Evolutionary conservation across 2,797 vertebrate species (phyloP).

Genomic region (Channa striata): DNA sequence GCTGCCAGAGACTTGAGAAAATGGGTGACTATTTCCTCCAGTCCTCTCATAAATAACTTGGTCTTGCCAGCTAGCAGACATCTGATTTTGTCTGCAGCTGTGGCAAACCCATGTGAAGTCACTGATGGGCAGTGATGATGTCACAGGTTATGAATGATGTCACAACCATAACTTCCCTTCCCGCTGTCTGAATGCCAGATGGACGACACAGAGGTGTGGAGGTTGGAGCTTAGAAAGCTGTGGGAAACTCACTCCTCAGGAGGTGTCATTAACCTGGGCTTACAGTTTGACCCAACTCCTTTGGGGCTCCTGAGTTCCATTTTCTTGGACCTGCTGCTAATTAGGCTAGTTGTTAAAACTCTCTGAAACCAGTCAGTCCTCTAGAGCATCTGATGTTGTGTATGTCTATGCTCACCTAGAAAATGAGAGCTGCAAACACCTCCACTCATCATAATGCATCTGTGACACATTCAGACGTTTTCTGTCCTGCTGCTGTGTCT

Average conservation of each 20-base stretch:
- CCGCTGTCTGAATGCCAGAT: conserved; percentile 81
- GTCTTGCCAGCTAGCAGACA: conserved; percentile 76
- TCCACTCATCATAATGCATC: conserved; percentile 71
- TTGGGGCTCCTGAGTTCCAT: conserved; percentile 62
- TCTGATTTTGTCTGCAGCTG: conserved; percentile 76
- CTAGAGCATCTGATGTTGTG: conserved; percentile 64
- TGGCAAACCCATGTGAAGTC: conserved; percentile 78
- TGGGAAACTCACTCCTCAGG: conserved; percentile 79
- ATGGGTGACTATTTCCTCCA: conserved; percentile 76
- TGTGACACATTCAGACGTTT: conserved; percentile 68
- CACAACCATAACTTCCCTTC: conserved; percentile 82
- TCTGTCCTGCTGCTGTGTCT: conserved; percentile 66
- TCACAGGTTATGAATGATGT: conserved; percentile 86
- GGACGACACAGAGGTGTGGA: conserved; percentile 82
- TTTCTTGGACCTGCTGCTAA: conserved; percentile 77
- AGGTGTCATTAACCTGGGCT: conserved; percentile 88
- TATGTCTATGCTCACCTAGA: conserved; percentile 57
- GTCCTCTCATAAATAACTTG: conserved; percentile 79
- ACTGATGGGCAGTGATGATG: conserved; percentile 81
- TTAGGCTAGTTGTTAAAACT: conserved; percentile 83
- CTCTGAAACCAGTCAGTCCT: conserved; percentile 64
- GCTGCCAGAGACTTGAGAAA: conserved; percentile 73
- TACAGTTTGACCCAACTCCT: conserved; percentile 77
- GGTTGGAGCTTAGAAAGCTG: conserved; percentile 76
- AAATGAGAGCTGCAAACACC: conserved; percentile 72